Evolutionary conservation across 2,113 vertebrate species (phyloP).

Genomic region (Menidia beryllina): DNA sequence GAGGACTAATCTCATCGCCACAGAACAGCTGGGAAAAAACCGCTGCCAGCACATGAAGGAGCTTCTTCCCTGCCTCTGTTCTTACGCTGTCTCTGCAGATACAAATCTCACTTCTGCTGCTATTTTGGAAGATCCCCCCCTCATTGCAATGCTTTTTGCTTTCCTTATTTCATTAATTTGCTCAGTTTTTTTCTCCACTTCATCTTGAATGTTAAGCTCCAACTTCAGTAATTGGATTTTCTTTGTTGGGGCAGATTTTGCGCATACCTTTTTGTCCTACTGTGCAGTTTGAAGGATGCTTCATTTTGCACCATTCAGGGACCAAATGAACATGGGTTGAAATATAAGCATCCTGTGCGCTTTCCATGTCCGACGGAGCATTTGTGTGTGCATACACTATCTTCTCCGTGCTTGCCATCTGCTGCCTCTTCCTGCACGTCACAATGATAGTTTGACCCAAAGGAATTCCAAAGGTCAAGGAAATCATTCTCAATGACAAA

Average conservation of each 20-base stretch:
- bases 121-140: constrained; percentile 43
- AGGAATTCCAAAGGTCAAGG: not conserved
- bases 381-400: constrained; percentile 23
- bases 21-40: constrained; percentile 31
- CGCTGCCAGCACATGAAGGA: constrained; percentile 39
- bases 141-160: constrained; percentile 53
- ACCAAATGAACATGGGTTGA: constrained; percentile 12
- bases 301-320: constrained; percentile 1
- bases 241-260: constrained; percentile 20
- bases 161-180: constrained; percentile 46
- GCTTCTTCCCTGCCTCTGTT: constrained; percentile 7
- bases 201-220: constrained; percentile 5
- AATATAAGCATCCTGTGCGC: constrained; percentile 4
- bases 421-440: constrained; percentile 22
- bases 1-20: constrained; percentile 40
- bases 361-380: not conserved
- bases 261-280: not conserved
- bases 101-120: constrained; percentile 56
- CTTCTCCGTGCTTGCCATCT: constrained; percentile 43
- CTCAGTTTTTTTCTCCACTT: constrained; percentile 18
- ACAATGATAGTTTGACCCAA: not conserved
- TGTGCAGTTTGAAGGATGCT: constrained; percentile 11
- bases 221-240: constrained; percentile 52
- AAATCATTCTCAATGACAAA: not conserved
- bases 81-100: constrained; percentile 38